Conservation (phyloP, 1,140 invertebrate species). For the Drosophila virilis region DNA sequence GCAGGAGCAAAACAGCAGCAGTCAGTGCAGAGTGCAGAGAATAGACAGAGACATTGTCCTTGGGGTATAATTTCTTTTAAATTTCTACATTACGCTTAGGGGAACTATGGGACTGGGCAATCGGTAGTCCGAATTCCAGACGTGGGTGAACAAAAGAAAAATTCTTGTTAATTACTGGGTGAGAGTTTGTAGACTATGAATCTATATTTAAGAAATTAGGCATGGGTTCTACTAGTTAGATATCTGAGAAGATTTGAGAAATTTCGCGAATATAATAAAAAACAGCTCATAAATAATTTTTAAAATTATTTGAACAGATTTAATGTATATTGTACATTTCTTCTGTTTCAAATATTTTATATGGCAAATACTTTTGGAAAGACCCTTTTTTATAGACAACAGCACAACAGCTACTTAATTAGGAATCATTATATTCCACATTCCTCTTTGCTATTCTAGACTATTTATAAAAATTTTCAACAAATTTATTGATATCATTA, state of each 20-base stretch:
- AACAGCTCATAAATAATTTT: too few relatives aligned
- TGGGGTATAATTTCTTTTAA: conserved; percentile 80
- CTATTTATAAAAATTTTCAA: background rate
- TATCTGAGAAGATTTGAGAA: too few relatives aligned
- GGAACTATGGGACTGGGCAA: conserved; percentile 21
- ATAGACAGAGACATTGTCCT: conserved; percentile 61
- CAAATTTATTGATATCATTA: conserved; percentile 35
- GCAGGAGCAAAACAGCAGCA: background rate
- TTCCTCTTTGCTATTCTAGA: background rate
- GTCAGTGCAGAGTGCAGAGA: background rate
- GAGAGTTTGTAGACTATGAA: background rate
- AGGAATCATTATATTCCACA: background rate
- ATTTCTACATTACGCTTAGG: conserved; percentile 62
- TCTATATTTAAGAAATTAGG: too few relatives aligned
- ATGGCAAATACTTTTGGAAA: too few relatives aligned
- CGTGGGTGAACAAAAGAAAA: conserved; percentile 3
- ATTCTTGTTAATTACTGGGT: conserved; percentile 7
- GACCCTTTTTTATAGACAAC: too few relatives aligned
- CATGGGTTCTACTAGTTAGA: too few relatives aligned
- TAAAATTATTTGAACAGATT: too few relatives aligned
- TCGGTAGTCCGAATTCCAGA: conserved; percentile 19
- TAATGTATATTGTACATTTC: background rate
- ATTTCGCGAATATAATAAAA: too few relatives aligned
- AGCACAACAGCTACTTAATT: background rate
- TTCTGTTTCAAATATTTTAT: background rate